Percentiles rank a stretch among this genome's conserved stretches.
Conservation (phyloP, 92 coral and sea anemone genomes). For the Epizoanthus scotinus region DNA sequence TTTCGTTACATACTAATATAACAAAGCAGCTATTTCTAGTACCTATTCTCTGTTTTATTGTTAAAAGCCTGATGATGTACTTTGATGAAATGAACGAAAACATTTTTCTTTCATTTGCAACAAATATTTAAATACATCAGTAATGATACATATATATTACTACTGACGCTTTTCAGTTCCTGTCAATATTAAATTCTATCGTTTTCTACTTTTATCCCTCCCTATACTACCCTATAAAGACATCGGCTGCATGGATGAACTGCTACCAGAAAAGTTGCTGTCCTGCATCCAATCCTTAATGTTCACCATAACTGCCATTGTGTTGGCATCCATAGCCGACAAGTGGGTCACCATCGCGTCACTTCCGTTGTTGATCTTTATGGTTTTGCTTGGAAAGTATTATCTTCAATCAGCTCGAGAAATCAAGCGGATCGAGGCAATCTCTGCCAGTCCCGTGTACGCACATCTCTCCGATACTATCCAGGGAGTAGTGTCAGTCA, state of each 20-base stretch:
- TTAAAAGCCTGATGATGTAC: too few species aligned
- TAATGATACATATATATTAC: too few species aligned
- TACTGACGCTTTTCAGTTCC: too few species aligned
- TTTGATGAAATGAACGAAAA: too few species aligned
- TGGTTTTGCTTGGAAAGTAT: slow-evolving; percentile 1
- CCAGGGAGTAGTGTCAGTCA: slow-evolving; percentile 32
- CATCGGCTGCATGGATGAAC: slow-evolving; percentile 34
- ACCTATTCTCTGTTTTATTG: too few species aligned
- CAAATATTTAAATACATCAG: too few species aligned
- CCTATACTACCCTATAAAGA: background rate
- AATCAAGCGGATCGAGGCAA: slow-evolving; percentile 48
- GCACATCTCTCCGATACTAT: slow-evolving; percentile 43
- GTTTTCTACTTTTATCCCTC: too few species aligned
- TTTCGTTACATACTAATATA: too few species aligned
- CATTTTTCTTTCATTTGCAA: too few species aligned
- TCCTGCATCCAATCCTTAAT: slow-evolving; percentile 30
- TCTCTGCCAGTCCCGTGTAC: slow-evolving; percentile 45
- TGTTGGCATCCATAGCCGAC: slow-evolving; percentile 20
- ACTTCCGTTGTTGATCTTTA: background rate
- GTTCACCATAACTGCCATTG: slow-evolving; percentile 30
- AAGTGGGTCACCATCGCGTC: slow-evolving; percentile 33
- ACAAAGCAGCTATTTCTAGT: too few species aligned
- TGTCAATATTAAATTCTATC: too few species aligned
- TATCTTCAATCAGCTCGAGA: slow-evolving; percentile 39
- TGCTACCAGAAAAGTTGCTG: slow-evolving; percentile 32